Conservation (phyloP, 2,888 invertebrate species). For the Nymphalis c-album region DNA sequence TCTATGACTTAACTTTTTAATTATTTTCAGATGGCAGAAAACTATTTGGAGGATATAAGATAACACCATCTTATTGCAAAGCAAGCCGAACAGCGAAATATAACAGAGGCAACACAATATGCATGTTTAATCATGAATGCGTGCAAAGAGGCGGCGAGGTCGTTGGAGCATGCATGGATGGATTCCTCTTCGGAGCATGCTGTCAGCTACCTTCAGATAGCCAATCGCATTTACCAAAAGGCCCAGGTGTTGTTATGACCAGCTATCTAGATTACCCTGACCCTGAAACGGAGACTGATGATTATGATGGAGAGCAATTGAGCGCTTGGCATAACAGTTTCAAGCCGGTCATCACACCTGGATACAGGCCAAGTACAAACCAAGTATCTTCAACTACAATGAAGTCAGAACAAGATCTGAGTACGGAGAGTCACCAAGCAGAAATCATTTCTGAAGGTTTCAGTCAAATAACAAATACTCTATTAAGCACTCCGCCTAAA, state of each 20-base stretch:
- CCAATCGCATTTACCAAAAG: slow-evolving; percentile 75
- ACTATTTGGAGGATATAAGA: slow-evolving; percentile 92
- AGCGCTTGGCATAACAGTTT: slow-evolving; percentile 73
- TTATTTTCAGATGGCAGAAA: slow-evolving; percentile 79
- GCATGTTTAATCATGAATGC: slow-evolving; percentile 97
- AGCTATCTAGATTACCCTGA: slow-evolving; percentile 75
- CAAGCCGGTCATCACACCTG: slow-evolving; percentile 74
- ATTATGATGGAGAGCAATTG: slow-evolving; percentile 69
- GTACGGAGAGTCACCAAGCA: slow-evolving; percentile 61
- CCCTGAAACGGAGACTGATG: slow-evolving; percentile 56
- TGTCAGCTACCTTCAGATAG: slow-evolving; percentile 85
- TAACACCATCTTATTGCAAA: slow-evolving; percentile 90
- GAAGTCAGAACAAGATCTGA: slow-evolving; percentile 53
- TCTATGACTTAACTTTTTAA: not conserved
- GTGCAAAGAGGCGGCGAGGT: slow-evolving; percentile 88
- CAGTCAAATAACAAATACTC: slow-evolving; percentile 79
- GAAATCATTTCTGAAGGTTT: slow-evolving; percentile 82
- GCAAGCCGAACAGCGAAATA: slow-evolving; percentile 84
- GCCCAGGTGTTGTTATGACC: slow-evolving; percentile 75
- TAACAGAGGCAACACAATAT: slow-evolving; percentile 87
- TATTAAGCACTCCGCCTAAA: slow-evolving; percentile 71
- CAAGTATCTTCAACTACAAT: slow-evolving; percentile 48
- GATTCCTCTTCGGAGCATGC: slow-evolving; percentile 95
- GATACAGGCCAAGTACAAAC: slow-evolving; percentile 63
- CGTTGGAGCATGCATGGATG: slow-evolving; percentile 95